phyloP scores from a whole-genome alignment of 2,113 vertebrate genomes.

The Platysternon megacephalum region DNA sequence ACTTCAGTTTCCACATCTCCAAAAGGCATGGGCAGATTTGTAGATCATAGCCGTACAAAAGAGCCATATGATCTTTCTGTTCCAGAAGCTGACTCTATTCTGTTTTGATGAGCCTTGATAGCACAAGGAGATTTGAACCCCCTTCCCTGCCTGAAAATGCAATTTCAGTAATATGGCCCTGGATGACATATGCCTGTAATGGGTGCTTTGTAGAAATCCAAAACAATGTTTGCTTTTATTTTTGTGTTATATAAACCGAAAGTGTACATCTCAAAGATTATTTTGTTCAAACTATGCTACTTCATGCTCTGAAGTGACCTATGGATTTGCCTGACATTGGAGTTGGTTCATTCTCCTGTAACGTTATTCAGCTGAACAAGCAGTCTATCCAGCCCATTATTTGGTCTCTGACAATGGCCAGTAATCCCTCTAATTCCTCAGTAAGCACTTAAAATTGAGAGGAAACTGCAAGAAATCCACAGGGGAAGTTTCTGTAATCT shows the following conservation, averaged over 20 bases:
- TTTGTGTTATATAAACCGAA: not conserved
- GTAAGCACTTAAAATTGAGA: not conserved
- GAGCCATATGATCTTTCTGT: not conserved
- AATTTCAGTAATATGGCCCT: not conserved
- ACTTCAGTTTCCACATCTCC: not conserved
- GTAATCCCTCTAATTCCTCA: not conserved
- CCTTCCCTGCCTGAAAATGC: not conserved
- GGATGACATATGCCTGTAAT: accelerated
- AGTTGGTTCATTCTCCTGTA: not conserved
- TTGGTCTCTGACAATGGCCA: not conserved
- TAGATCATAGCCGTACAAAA: not conserved
- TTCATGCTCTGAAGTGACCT: not conserved
- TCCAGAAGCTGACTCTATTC: not conserved
- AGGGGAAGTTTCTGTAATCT: not conserved
- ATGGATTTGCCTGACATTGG: not conserved
- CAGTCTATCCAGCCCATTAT: not conserved
- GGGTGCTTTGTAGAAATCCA: not conserved
- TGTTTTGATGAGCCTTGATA: not conserved
- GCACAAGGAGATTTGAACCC: not conserved
- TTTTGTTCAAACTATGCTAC: accelerated
- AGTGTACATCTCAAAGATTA: not conserved
- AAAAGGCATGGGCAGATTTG: not conserved
- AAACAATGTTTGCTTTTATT: not conserved
- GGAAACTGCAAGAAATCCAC: not conserved
- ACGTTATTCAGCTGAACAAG: not conserved